Conservation (phyloP, 2,888 invertebrate genomes). For the Cylloceria caligata region DNA sequence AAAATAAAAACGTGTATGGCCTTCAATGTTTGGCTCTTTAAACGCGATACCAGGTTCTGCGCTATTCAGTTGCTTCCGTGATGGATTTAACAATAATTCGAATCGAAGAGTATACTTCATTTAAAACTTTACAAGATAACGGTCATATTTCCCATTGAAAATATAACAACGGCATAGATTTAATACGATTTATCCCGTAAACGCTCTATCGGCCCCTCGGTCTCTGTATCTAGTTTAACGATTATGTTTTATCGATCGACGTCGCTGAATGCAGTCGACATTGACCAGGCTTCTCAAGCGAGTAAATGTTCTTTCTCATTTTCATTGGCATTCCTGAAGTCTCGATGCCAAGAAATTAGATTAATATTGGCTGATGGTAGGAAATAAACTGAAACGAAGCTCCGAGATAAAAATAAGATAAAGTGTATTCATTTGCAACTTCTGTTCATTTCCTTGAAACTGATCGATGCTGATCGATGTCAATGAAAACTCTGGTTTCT, state of each 20-base stretch:
- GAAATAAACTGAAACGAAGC: not conserved
- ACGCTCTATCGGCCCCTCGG: not conserved
- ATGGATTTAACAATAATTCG: too few species aligned
- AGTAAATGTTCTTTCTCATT: not conserved
- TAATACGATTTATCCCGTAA: not conserved
- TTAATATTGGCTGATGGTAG: not conserved
- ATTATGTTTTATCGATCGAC: constrained; percentile 26
- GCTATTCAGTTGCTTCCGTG: not conserved
- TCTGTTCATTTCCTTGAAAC: constrained; percentile 9
- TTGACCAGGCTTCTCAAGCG: constrained; percentile 5
- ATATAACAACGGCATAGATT: not conserved
- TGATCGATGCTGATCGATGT: constrained; percentile 31
- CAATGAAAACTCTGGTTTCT: not conserved
- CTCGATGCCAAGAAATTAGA: not conserved
- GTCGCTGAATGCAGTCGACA: constrained; percentile 3
- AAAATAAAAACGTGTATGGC: not conserved
- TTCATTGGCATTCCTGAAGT: not conserved
- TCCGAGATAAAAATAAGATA: not conserved
- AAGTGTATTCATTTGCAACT: not conserved
- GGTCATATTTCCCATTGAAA: not conserved
- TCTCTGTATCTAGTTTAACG: not conserved
- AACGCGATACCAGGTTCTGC: not conserved
- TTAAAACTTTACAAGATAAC: too few species aligned
- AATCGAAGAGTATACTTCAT: too few species aligned
- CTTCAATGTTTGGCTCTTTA: not conserved